A percentile compares a stretch with the other conserved stretches of the same genome.
phyloP scores from a whole-genome alignment of 1,140 invertebrate species.

The Drosophila pachea region DNA sequence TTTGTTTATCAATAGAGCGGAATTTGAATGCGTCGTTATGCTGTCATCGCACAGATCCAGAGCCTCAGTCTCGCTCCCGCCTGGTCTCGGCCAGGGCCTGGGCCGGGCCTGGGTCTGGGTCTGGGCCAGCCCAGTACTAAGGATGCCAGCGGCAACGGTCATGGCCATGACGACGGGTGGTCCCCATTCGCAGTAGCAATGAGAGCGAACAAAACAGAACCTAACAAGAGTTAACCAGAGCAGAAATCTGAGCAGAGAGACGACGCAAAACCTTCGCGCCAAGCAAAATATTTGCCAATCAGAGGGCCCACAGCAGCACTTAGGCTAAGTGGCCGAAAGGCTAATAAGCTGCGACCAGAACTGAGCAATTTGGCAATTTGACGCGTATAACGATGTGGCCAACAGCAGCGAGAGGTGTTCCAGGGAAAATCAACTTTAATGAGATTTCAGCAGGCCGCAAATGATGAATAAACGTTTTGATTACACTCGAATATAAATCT shows the following conservation, averaged over 20 bases:
- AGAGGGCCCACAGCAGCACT: constrained; percentile 23
- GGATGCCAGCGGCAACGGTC: constrained; percentile 4
- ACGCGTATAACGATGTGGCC: not conserved
- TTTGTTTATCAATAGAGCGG: constrained; percentile 60
- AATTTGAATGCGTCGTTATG: constrained; percentile 70
- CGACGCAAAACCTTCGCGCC: constrained; percentile 2
- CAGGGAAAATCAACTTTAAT: too few relatives aligned
- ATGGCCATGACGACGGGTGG: constrained; percentile 34
- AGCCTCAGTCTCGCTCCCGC: not conserved
- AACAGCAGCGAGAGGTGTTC: not conserved
- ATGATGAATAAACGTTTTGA: too few relatives aligned
- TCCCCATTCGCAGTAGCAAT: constrained; percentile 9
- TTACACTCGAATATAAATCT: too few relatives aligned
- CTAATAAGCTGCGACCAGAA: constrained; percentile 15
- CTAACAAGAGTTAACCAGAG: constrained; percentile 28
- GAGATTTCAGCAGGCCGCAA: too few relatives aligned
- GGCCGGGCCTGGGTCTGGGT: not conserved
- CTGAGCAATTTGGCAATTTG: constrained; percentile 21
- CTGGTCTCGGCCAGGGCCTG: too few relatives aligned
- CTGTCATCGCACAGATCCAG: constrained; percentile 36
- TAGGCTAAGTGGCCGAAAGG: constrained; percentile 28
- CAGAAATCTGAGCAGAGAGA: constrained; percentile 3
- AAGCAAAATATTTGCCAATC: constrained; percentile 32
- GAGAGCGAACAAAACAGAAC: constrained; percentile 2
- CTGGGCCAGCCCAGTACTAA: not conserved